Conservation (phyloP, 2,797 vertebrate genomes). For the Bradypodion ventrale region DNA sequence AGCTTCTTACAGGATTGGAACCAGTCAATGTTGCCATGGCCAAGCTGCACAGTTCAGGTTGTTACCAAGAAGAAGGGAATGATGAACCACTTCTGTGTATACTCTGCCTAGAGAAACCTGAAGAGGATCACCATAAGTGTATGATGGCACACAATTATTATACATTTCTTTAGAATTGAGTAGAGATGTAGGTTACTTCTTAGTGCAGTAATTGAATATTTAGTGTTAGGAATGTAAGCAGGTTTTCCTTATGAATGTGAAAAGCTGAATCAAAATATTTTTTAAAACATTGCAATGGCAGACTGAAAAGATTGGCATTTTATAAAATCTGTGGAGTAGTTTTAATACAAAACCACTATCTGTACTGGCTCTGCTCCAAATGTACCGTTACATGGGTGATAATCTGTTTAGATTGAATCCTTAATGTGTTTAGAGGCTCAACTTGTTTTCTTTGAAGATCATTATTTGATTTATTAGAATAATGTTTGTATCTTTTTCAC, state of each 20-base stretch:
- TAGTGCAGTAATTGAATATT: constrained; percentile 13
- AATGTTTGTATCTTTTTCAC: constrained; percentile 69
- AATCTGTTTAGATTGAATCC: constrained; percentile 58
- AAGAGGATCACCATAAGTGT: too few species aligned
- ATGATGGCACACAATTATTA: too few species aligned
- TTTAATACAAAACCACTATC: constrained; percentile 35
- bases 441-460: constrained; percentile 60
- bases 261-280: constrained; percentile 26
- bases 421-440: constrained; percentile 53
- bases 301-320: background rate
- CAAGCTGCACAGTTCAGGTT: too few species aligned
- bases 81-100: too few species aligned
- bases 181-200: constrained; percentile 4
- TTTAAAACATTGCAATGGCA: background rate
- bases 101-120: too few species aligned
- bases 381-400: background rate
- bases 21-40: too few species aligned
- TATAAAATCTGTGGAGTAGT: constrained; percentile 36
- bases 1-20: too few species aligned
- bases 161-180: background rate
- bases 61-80: too few species aligned
- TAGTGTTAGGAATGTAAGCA: constrained; percentile 22
- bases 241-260: background rate
- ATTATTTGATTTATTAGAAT: constrained; percentile 63
- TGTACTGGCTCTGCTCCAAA: too few species aligned